Evolutionary conservation across 2,888 invertebrate species (phyloP).

Genomic region (Drosophila pullipes): DNA sequence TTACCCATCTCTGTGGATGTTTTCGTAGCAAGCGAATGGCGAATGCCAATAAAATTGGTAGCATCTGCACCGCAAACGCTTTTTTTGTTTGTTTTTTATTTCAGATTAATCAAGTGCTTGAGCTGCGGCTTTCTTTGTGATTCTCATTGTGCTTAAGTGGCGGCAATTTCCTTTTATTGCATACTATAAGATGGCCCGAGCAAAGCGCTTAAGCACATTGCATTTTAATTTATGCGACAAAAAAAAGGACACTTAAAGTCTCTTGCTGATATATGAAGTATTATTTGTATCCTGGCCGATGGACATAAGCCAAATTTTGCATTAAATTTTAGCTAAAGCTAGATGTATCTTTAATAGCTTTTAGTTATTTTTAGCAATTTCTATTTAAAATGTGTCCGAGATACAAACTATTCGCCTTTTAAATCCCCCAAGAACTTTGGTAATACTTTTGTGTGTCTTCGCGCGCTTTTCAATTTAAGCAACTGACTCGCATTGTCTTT

Average conservation of each 20-base stretch:
- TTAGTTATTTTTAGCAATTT: not conserved
- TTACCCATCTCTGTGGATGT: not conserved
- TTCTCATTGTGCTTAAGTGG: slow-evolving; percentile 67
- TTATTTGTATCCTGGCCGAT: slow-evolving; percentile 2
- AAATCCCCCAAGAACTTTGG: slow-evolving; percentile 6
- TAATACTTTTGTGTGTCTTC: slow-evolving; percentile 13
- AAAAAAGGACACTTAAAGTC: slow-evolving; percentile 18
- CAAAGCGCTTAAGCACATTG: slow-evolving; percentile 41
- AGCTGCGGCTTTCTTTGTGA: slow-evolving; percentile 41
- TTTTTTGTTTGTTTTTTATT: slow-evolving; percentile 4
- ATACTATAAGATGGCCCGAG: not conserved
- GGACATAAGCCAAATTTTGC: not conserved
- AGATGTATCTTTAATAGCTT: not conserved
- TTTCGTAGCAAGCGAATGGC: slow-evolving; percentile 3
- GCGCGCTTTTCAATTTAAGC: slow-evolving; percentile 52
- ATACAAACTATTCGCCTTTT: not conserved
- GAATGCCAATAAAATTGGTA: slow-evolving; percentile 55
- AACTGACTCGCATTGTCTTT: slow-evolving; percentile 46
- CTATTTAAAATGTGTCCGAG: not conserved
- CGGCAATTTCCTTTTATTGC: slow-evolving; percentile 47
- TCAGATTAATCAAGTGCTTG: slow-evolving; percentile 39
- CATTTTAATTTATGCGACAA: slow-evolving; percentile 47
- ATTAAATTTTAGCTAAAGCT: not conserved
- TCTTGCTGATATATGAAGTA: slow-evolving; percentile 1
- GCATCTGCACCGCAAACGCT: slow-evolving; percentile 36